phyloP scores from a whole-genome alignment of 2,113 vertebrate genomes.

The Pseudorasbora parva region DNA sequence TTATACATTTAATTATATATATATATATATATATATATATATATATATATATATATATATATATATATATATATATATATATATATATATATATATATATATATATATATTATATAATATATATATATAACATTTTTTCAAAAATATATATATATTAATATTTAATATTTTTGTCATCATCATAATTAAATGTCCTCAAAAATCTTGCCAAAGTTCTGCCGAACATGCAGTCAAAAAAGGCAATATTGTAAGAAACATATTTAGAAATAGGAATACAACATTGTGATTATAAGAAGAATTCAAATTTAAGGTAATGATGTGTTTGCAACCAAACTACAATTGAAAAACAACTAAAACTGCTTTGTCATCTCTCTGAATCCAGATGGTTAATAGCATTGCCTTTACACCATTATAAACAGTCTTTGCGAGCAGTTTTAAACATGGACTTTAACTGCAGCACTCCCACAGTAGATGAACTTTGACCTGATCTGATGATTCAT shows the following conservation, averaged over 20 bases:
- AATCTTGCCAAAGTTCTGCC: not conserved
- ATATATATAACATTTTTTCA: too few species aligned
- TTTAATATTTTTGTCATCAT: too few species aligned
- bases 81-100: too few species aligned
- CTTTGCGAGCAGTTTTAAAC: not conserved
- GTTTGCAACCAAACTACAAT: not conserved
- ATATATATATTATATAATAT: too few species aligned
- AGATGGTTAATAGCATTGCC: not conserved
- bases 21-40: too few species aligned
- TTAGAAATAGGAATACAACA: not conserved
- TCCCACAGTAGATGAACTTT: constrained; percentile 2
- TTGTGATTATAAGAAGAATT: not conserved
- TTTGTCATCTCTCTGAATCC: not conserved
- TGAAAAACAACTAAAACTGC: not conserved
- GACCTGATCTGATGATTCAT: not conserved
- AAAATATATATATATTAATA: too few species aligned
- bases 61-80: too few species aligned
- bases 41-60: too few species aligned
- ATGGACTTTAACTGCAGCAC: constrained; percentile 12
- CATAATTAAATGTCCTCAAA: too few species aligned
- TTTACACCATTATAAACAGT: not conserved
- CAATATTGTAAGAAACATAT: not conserved
- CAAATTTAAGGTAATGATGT: not conserved
- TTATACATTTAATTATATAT: too few species aligned
- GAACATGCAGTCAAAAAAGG: not conserved